Conservation (phyloP, 2,113 vertebrate genomes). For the Dunckerocampus dactyliophorus region DNA sequence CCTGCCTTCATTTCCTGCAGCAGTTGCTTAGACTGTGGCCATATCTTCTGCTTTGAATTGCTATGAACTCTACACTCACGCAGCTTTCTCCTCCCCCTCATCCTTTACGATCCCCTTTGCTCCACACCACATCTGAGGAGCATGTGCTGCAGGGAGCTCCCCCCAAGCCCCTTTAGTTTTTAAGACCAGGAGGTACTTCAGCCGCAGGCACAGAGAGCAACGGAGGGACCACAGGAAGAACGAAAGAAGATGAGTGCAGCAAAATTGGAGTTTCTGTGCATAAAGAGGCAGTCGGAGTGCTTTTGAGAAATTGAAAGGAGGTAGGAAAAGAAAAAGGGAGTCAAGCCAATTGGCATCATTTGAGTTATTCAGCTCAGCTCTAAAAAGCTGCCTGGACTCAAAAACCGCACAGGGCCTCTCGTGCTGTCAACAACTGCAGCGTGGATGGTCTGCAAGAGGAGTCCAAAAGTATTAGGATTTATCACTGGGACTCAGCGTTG, state of each 20-base stretch:
- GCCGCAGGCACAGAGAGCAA: conserved; percentile 23
- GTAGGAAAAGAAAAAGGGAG: conserved; percentile 45
- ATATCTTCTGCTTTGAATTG: conserved; percentile 5
- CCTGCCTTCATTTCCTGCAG: not conserved
- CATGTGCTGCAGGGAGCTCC: conserved; percentile 72
- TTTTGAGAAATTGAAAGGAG: conserved; percentile 35
- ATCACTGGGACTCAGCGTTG: conserved; percentile 43
- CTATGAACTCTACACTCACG: conserved; percentile 15
- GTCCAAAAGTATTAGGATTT: conserved; percentile 18
- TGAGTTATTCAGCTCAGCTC: conserved; percentile 65
- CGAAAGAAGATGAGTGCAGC: conserved; percentile 22
- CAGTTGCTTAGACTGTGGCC: conserved; percentile 1
- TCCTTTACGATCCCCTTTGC: conserved; percentile 33
- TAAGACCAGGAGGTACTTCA: conserved; percentile 51
- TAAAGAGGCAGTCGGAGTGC: conserved; percentile 28
- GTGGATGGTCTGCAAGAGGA: conserved; percentile 57
- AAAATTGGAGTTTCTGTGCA: conserved; percentile 23
- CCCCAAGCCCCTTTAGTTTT: conserved; percentile 51
- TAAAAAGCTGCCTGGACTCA: conserved; percentile 67
- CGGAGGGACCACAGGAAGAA: conserved; percentile 24
- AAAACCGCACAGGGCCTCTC: conserved; percentile 73
- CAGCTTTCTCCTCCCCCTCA: conserved; percentile 23
- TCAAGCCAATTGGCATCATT: conserved; percentile 70
- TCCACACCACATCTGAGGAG: conserved; percentile 70
- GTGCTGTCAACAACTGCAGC: conserved; percentile 35